Conservation (phyloP, 2,113 vertebrate species). For the Mola mola region DNA sequence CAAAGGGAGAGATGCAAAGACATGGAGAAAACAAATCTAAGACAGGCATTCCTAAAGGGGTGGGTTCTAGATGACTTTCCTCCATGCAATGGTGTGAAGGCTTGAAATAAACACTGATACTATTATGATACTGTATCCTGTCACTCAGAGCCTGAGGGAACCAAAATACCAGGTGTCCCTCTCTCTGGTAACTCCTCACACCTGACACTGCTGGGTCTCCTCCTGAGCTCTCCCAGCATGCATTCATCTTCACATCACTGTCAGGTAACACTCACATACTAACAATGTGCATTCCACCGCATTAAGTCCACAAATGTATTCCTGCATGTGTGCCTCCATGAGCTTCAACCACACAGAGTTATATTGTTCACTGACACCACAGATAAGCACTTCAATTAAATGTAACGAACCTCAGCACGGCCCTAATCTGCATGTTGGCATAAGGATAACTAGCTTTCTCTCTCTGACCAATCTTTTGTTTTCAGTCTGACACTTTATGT, state of each 20-base stretch:
- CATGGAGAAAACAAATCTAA: constrained; percentile 37
- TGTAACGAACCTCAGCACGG: constrained; percentile 59
- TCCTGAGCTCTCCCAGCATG: constrained; percentile 28
- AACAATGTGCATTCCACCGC: not conserved
- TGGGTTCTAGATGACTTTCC: constrained; percentile 59
- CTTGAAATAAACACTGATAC: constrained; percentile 57
- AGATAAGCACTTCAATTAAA: constrained; percentile 74
- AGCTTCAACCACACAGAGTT: constrained; percentile 43
- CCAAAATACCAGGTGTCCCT: constrained; percentile 43
- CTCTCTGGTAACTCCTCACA: constrained; percentile 48
- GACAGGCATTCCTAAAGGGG: constrained; percentile 61
- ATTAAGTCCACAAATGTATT: constrained; percentile 1
- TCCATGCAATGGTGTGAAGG: constrained; percentile 47
- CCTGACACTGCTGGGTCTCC: constrained; percentile 32
- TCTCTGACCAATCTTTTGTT: constrained; percentile 57
- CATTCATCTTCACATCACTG: constrained; percentile 19
- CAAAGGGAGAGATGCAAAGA: not conserved
- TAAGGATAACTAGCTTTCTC: constrained; percentile 67
- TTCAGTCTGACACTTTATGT: constrained; percentile 66
- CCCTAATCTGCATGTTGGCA: constrained; percentile 70
- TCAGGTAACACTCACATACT: constrained; percentile 10
- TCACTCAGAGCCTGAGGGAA: constrained; percentile 45
- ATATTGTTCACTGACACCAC: constrained; percentile 47
- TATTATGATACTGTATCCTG: constrained; percentile 39
- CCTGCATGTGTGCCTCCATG: not conserved